Percentiles rank a stretch among this genome's conserved stretches.
Evolutionary conservation across 2,113 vertebrate species (phyloP).

Genomic region (Gasterosteus aculeatus): DNA sequence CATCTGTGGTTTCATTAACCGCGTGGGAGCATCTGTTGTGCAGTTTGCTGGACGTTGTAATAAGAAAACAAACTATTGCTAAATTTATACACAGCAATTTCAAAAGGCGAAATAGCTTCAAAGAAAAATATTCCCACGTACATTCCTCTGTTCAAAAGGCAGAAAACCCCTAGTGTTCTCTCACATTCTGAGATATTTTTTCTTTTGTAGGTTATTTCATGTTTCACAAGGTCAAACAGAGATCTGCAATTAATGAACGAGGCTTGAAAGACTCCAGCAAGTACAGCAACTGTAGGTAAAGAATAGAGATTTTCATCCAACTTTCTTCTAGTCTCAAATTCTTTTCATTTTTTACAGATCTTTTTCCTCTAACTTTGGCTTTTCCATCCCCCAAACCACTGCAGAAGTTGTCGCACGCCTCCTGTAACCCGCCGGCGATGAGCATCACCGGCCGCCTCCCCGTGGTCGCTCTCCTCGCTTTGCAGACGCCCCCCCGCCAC

Average conservation of each 20-base stretch:
- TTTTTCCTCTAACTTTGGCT: neutral
- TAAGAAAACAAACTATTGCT: neutral
- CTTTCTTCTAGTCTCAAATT: neutral
- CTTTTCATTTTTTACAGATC: neutral
- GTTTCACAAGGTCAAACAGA: slow-evolving; percentile 22
- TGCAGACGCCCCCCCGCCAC: slow-evolving; percentile 14
- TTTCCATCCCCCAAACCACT: neutral
- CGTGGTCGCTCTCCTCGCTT: slow-evolving; percentile 6
- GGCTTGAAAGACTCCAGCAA: neutral
- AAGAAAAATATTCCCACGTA: slow-evolving; percentile 12
- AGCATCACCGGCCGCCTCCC: slow-evolving; percentile 28
- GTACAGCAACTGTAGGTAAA: neutral
- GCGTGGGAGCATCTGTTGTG: neutral
- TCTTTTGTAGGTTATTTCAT: slow-evolving; percentile 2
- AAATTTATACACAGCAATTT: neutral
- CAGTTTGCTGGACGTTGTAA: neutral
- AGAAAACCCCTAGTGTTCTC: slow-evolving; percentile 6
- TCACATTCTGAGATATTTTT: neutral
- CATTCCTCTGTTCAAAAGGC: slow-evolving; percentile 11
- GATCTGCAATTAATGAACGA: slow-evolving; percentile 19
- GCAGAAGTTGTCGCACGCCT: slow-evolving; percentile 10
- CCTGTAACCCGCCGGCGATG: slow-evolving; percentile 33
- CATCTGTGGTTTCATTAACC: neutral
- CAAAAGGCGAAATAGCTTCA: neutral
- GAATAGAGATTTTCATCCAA: neutral